These are phyloP conservation scores for Trichomalopsis sarcophagae DNA, from an alignment of 1,140 invertebrate genomes.

Conservation along the genomic window DNA sequence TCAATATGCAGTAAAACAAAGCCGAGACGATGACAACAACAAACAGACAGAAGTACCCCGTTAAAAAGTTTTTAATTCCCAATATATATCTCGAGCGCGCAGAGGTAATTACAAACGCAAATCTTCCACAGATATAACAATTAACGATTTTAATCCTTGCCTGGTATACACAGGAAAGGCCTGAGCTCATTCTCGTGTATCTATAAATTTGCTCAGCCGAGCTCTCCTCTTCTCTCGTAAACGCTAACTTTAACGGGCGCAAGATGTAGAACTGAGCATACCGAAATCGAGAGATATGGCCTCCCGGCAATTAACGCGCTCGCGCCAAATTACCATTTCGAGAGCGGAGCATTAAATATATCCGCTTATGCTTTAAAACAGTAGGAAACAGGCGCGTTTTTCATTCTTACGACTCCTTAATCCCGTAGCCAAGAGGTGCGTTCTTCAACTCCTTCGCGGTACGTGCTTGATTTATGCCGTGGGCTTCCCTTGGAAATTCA, in stretches of 20 bases:
- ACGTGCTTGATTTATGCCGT: background rate
- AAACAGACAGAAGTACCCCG: background rate
- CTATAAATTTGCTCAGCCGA: background rate
- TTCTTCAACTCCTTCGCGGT: background rate
- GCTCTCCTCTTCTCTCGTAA: slow-evolving; percentile 47
- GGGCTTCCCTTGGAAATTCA: background rate
- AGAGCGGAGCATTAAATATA: slow-evolving; percentile 37
- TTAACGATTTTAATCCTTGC: slow-evolving; percentile 68
- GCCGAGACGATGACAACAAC: slow-evolving; percentile 14
- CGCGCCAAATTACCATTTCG: slow-evolving; percentile 63
- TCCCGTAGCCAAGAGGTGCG: slow-evolving; percentile 5
- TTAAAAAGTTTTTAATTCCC: slow-evolving; percentile 35
- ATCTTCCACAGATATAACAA: slow-evolving; percentile 64
- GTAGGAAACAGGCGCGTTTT: slow-evolving; percentile 47
- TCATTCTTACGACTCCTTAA: slow-evolving; percentile 65
- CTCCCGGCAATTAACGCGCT: slow-evolving; percentile 64
- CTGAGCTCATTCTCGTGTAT: slow-evolving; percentile 52
- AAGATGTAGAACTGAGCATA: slow-evolving; percentile 48
- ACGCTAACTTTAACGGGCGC: slow-evolving; percentile 59
- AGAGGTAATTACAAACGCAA: slow-evolving; percentile 27
- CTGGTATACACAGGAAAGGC: slow-evolving; percentile 41
- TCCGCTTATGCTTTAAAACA: slow-evolving; percentile 51
- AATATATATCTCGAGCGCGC: slow-evolving; percentile 23
- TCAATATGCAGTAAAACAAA: background rate
- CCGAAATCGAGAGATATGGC: slow-evolving; percentile 45